Conservation (phyloP, 2,888 invertebrate species). For the Globia sparganii region DNA sequence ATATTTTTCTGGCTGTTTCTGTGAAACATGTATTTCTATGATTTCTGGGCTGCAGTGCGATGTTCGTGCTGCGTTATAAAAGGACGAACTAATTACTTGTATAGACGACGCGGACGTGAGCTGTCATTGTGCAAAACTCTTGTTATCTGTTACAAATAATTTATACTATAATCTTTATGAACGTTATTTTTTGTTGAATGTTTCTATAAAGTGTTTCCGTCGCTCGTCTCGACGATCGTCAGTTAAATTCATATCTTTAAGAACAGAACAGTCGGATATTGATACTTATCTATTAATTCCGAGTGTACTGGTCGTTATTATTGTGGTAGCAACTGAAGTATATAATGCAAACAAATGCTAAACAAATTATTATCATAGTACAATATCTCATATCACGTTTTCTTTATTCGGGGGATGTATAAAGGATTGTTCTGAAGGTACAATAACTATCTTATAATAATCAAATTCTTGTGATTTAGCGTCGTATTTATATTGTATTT, state of each 20-base stretch:
- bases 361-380: slow-evolving; percentile 71
- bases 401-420: slow-evolving; percentile 63
- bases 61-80: slow-evolving; percentile 27
- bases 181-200: slow-evolving; percentile 63
- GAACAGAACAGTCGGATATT: slow-evolving; percentile 27
- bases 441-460: slow-evolving; percentile 79
- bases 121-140: slow-evolving; percentile 50
- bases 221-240: slow-evolving; percentile 23
- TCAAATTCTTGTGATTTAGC: slow-evolving; percentile 81
- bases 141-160: slow-evolving; percentile 65
- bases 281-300: slow-evolving; percentile 14
- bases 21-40: slow-evolving; percentile 69
- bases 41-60: slow-evolving; percentile 47
- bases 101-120: slow-evolving; percentile 18
- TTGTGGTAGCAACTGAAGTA: slow-evolving; percentile 45
- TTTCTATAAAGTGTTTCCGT: slow-evolving; percentile 54
- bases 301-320: slow-evolving; percentile 45
- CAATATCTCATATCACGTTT: slow-evolving; percentile 81
- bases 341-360: slow-evolving; percentile 38
- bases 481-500: slow-evolving; percentile 73
- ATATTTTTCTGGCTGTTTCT: slow-evolving; percentile 71
- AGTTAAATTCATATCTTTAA: slow-evolving; percentile 49
- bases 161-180: slow-evolving; percentile 62
- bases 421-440: slow-evolving; percentile 74
- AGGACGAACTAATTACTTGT: slow-evolving; percentile 5